A percentile compares a stretch with the other conserved stretches of the same genome.
Conservation (phyloP, 1,140 invertebrate genomes). For the Leptinotarsa texana region DNA sequence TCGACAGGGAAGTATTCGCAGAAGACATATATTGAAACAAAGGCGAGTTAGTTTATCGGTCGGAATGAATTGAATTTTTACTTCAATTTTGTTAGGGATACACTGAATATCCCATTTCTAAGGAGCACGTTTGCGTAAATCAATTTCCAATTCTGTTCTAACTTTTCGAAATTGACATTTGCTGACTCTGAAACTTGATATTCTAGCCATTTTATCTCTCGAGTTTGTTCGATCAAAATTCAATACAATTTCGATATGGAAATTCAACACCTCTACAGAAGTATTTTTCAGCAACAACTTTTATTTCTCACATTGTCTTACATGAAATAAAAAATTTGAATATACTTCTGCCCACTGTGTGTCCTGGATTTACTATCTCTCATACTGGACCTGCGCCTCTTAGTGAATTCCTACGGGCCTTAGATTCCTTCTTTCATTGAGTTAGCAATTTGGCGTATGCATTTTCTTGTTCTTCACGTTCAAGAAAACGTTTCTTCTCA, state of each 20-base stretch:
- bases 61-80: too few species aligned
- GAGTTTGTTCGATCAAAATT: too few species aligned
- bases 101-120: too few species aligned
- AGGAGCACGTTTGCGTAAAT: too few species aligned
- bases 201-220: too few species aligned
- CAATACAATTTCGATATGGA: too few species aligned
- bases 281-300: not conserved
- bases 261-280: too few species aligned
- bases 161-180: too few species aligned
- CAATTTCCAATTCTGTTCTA: too few species aligned
- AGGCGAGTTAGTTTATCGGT: not conserved
- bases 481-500: conserved; percentile 87
- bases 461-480: conserved; percentile 87
- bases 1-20: not conserved
- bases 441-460: conserved; percentile 96
- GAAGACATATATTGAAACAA: not conserved
- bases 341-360: conserved; percentile 19
- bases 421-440: conserved; percentile 96
- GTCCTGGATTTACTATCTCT: conserved; percentile 71
- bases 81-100: too few species aligned
- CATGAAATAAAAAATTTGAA: conserved; percentile 9
- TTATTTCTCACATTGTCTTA: conserved; percentile 23
- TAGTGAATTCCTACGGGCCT: conserved; percentile 79
- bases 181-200: too few species aligned
- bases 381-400: conserved; percentile 75